Percentiles rank a stretch among this genome's conserved stretches.
Evolutionary conservation across 2,888 invertebrate genomes (phyloP).

Genomic region (Lasioglossum morio): DNA sequence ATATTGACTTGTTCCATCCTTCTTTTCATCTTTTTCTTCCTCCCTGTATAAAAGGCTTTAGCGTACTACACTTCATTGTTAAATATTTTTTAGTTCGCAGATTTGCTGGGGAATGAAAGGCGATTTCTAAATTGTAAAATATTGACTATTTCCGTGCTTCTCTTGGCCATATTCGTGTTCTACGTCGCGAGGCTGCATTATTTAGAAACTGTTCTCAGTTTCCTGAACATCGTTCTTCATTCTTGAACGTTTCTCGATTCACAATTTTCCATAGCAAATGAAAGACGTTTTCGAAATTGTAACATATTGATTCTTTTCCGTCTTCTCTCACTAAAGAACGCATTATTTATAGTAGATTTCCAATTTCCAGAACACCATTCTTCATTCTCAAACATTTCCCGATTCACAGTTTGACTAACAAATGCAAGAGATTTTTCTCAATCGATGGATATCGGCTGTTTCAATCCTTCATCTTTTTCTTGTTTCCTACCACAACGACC

Average conservation of each 20-base stretch:
- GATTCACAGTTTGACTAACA: neutral
- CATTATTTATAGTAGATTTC: neutral
- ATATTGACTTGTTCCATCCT: neutral
- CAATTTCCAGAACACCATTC: neutral
- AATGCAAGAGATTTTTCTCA: neutral
- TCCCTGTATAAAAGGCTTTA: neutral
- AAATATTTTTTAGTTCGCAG: neutral
- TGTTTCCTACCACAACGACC: neutral
- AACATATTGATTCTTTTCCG: neutral
- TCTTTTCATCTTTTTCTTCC: neutral
- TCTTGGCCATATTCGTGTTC: neutral
- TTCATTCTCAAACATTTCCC: neutral
- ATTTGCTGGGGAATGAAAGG: neutral
- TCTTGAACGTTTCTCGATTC: neutral
- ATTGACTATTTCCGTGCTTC: neutral
- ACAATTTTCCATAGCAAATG: neutral
- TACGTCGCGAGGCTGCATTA: neutral
- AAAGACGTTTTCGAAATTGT: neutral
- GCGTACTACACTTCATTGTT: neutral
- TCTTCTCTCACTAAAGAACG: neutral
- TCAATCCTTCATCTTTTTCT: neutral
- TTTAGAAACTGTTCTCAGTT: neutral
- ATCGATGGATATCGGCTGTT: neutral
- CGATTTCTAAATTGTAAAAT: neutral
- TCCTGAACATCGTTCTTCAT: neutral